Base-by-base conservation (phyloP, 2,888 invertebrate genomes). In the Zhengitettix transpicula region DNA sequence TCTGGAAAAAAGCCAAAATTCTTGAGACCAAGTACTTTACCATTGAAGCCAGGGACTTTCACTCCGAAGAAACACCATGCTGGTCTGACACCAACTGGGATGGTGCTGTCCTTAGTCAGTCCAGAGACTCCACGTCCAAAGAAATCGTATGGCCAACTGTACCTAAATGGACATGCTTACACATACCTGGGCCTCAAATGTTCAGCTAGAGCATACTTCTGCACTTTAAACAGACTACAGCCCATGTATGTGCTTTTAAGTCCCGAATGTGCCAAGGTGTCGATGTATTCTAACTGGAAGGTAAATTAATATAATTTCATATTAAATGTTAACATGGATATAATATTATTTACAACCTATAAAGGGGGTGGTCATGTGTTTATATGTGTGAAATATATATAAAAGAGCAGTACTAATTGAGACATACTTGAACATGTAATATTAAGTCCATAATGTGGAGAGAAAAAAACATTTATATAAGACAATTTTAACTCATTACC, bases 211-310 rank as follows among this genome's bases (percentile, higher is more conserved):
- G 84, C 88, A 61, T 93, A 91, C 67, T 97, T 92, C 73, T 96
- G 96, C 69, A 94, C 94, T 1, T 80, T 95, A 56, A 92, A 93
- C 72, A 85, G 92, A 66, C 89, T 93, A 1, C 96, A 97, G 71
- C 96, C 97, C 1, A 93, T 92, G 71, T 96, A 95, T 71, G 92
- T 95, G 61, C 73, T 72, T 17, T 73, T 75, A 56, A 73, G 74
- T 62, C 87, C 87, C 1, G 89, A 90, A 67, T 85, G 88, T 72
- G 88, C 89, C 69, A 89, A 88, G 67, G 75, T 96, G 58, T 96
- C 95, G 52, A 97, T 97, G 96, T 97, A 97, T 72, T 94, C 94
- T 58, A 94, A 95, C 71, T 97, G 96, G 90, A 85, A 86, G 77
- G 85, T 86, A 71, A 78, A 59, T 8, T 47, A 14, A 44, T 56